Evolutionary conservation across 2,797 vertebrate genomes (phyloP).

Genomic region (Mus minutoides): DNA sequence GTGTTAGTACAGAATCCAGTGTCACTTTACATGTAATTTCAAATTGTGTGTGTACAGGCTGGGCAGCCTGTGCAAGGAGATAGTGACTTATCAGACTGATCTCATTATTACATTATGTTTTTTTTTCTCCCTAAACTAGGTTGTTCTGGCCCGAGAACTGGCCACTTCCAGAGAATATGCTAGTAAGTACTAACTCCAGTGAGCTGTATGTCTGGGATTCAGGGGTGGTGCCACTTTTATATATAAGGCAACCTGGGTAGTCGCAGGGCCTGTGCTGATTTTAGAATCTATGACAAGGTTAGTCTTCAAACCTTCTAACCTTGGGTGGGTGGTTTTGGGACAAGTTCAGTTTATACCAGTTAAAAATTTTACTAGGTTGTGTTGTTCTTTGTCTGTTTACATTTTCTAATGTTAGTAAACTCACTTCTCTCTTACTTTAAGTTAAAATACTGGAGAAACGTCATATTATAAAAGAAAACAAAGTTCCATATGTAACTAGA

Average conservation of each 20-base stretch:
- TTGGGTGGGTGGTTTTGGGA: constrained; percentile 23
- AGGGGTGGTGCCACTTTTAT: not conserved
- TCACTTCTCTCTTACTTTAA: constrained; percentile 82
- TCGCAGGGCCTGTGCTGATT: not conserved
- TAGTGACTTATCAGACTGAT: not conserved
- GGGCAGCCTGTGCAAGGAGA: not conserved
- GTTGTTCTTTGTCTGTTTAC: not conserved
- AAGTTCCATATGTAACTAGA: constrained; percentile 97
- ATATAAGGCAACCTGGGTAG: not conserved
- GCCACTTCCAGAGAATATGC: constrained; percentile 97
- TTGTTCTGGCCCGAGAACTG: constrained; percentile 98
- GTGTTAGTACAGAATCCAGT: not conserved
- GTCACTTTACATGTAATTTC: not conserved
- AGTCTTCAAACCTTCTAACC: constrained; percentile 22
- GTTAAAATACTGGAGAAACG: constrained; percentile 99
- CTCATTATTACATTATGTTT: constrained; percentile 59
- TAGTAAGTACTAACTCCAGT: constrained; percentile 91
- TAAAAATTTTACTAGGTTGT: constrained; percentile 36
- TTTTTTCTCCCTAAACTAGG: constrained; percentile 87
- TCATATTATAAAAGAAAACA: constrained; percentile 99
- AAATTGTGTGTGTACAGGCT: not conserved
- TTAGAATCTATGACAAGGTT: not conserved
- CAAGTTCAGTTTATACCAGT: constrained; percentile 13
- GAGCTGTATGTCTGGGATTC: not conserved
- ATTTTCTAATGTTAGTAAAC: constrained; percentile 56